Base-by-base conservation (phyloP, 2,888 invertebrate genomes). In the Caenorhabditis uteleia region DNA sequence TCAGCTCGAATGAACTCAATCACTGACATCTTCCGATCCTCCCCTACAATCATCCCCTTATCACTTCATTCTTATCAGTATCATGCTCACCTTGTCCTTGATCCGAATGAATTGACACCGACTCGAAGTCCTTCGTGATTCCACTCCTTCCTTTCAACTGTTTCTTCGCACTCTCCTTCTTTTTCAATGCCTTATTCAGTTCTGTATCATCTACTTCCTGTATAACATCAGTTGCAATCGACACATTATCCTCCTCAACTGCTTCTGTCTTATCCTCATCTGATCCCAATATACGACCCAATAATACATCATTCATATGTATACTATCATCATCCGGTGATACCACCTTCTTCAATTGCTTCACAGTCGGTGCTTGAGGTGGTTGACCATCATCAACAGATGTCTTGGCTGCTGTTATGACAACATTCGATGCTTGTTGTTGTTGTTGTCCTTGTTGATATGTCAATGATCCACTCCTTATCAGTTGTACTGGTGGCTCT, bases 401-500 rank as follows among this genome's bases (percentile, higher is more conserved):
- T 26, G 34, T 6, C 25, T 56, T 57, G 10, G 57, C 64, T 7
- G 64, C 49, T 1, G 64, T 49, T 31, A 58, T 58, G 6, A 51
- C 57, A 29, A 33, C 45, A n/a, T 46, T 49, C 2, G 45, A 6
- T 25, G 20, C 36, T 23, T 33, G 43, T 16, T 54, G 50, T 38
- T 54, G 50, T 25, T 23, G 42, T 23, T 33, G 43, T 16, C 58
- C 54, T 38, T 54, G 50, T 46, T 53, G 51, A 38, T 64, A 58
- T 26, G 64, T 64, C 20, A 64, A 42, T 14, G 64, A 64, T 7
- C 64, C 64, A 64, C 64, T 64, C 54, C 64, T 42, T 18, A 64
- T 64, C 1, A 64, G 29, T 25, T 64, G 64, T 12, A 64, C 64
- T 2, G 64, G 64, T 14, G 64, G 64, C 23, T 64, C 64, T 16